These are phyloP conservation scores for Erebia palarica DNA, from an alignment of 2,888 invertebrate genomes.

Conservation along the genomic window DNA sequence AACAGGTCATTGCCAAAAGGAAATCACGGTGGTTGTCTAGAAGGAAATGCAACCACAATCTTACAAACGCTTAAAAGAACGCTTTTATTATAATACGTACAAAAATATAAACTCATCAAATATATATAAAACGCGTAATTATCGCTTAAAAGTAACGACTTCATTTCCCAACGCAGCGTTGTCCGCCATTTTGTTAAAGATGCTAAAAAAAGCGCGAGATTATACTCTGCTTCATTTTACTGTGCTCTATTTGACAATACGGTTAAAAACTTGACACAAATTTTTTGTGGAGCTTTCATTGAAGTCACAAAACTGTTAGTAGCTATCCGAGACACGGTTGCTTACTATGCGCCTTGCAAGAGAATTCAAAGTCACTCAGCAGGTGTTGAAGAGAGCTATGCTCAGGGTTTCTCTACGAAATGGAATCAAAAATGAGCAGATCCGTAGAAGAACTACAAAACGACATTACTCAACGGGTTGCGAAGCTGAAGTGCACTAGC, in stretches of 20 bases:
- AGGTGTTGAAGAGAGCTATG: too few species aligned
- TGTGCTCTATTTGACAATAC: background rate
- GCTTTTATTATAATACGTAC: slow-evolving; percentile 21
- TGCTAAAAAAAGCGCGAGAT: slow-evolving; percentile 42
- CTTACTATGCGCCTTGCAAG: too few species aligned
- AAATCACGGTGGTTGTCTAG: background rate
- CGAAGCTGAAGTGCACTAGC: too few species aligned
- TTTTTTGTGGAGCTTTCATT: background rate
- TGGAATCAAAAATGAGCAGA: too few species aligned
- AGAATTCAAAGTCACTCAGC: too few species aligned
- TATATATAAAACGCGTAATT: slow-evolving; percentile 32
- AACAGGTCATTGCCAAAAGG: background rate
- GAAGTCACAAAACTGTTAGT: background rate
- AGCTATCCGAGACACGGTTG: too few species aligned
- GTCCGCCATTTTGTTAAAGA: slow-evolving; percentile 36
- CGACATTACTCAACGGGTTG: too few species aligned
- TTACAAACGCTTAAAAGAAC: slow-evolving; percentile 27
- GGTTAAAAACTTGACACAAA: background rate
- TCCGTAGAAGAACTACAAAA: too few species aligned
- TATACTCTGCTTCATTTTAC: background rate
- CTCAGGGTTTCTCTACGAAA: too few species aligned
- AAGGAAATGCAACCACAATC: slow-evolving; percentile 4
- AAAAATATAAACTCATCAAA: slow-evolving; percentile 32
- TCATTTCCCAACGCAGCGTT: slow-evolving; percentile 34
- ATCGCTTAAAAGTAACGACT: slow-evolving; percentile 32